These are phyloP conservation scores for Drosophila mayaguana DNA, from an alignment of 2,888 invertebrate species.

Conservation along the genomic window DNA sequence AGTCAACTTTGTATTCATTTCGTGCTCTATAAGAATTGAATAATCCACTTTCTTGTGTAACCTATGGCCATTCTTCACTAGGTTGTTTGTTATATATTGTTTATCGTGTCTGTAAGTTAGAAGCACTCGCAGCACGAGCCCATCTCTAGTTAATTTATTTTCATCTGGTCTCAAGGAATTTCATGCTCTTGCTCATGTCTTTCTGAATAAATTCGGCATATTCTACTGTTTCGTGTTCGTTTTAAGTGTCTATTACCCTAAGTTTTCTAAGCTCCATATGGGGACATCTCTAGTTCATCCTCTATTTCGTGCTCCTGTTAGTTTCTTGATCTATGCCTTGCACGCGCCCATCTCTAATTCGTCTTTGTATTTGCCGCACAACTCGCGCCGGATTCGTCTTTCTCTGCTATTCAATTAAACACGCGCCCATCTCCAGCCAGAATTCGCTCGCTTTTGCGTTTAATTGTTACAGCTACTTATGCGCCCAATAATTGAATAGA, in stretches of 20 bases:
- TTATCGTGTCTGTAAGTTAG: neutral
- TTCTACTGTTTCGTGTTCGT: no score
- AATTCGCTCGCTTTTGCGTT: neutral
- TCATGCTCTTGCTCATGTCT: no score
- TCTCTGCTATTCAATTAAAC: neutral
- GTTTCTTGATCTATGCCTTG: neutral
- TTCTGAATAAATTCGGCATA: no score
- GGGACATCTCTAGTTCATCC: neutral
- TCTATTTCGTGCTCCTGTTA: neutral
- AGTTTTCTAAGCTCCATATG: no score
- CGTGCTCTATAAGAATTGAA: neutral
- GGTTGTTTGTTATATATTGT: neutral
- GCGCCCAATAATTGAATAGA: conserved; percentile 55
- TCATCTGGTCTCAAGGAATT: no score
- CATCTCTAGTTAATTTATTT: no score
- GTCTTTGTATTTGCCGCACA: neutral
- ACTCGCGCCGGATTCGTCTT: neutral
- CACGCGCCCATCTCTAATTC: neutral
- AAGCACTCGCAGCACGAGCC: no score
- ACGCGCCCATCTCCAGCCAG: conserved; percentile 1
- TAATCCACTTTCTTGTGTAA: neutral
- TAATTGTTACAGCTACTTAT: conserved; percentile 18
- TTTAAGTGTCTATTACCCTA: no score
- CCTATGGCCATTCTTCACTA: neutral
- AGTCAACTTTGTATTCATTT: neutral